phyloP scores from a whole-genome alignment of 2,113 vertebrate species.

The Lates calcarifer region DNA sequence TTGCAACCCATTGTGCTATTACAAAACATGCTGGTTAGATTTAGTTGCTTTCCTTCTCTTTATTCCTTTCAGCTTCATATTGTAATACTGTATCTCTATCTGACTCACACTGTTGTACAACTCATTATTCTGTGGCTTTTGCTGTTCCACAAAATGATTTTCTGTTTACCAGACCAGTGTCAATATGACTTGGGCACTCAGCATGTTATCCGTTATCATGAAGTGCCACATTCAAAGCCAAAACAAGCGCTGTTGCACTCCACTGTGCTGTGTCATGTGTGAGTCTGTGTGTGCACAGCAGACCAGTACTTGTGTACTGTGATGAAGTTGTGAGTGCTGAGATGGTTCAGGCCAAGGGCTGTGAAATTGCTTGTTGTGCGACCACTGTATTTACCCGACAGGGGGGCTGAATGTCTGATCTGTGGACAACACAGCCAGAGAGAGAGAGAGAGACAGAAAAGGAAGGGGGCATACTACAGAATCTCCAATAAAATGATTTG shows the following conservation, averaged over 20 bases:
- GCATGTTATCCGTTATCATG: conserved; percentile 48
- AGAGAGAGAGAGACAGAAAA: conserved; percentile 7
- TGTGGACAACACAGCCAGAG: neutral
- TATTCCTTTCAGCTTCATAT: conserved; percentile 3
- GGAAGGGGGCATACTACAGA: conserved; percentile 13
- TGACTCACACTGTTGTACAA: neutral
- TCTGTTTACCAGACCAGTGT: conserved; percentile 29
- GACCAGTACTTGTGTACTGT: conserved; percentile 21
- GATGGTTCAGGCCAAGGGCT: conserved; percentile 63
- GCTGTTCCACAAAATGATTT: conserved; percentile 39
- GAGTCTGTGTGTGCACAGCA: conserved; percentile 28
- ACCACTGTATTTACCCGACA: conserved; percentile 37
- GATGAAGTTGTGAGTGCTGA: conserved; percentile 68
- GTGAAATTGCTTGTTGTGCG: conserved; percentile 76
- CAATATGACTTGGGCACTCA: conserved; percentile 23
- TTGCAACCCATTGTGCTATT: neutral
- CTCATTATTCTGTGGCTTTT: conserved; percentile 9
- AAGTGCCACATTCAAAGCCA: conserved; percentile 40
- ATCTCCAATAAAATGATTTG: conserved; percentile 16
- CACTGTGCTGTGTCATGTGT: conserved; percentile 3
- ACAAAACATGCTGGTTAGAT: neutral
- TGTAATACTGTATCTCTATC: conserved; percentile 4
- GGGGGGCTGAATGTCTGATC: conserved; percentile 20
- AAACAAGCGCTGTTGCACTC: conserved; percentile 31
- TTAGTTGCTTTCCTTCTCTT: neutral